A percentile compares a stretch with the other conserved stretches of the same genome.
phyloP scores from a whole-genome alignment of 2,113 vertebrate species.

The Clarias magur region DNA sequence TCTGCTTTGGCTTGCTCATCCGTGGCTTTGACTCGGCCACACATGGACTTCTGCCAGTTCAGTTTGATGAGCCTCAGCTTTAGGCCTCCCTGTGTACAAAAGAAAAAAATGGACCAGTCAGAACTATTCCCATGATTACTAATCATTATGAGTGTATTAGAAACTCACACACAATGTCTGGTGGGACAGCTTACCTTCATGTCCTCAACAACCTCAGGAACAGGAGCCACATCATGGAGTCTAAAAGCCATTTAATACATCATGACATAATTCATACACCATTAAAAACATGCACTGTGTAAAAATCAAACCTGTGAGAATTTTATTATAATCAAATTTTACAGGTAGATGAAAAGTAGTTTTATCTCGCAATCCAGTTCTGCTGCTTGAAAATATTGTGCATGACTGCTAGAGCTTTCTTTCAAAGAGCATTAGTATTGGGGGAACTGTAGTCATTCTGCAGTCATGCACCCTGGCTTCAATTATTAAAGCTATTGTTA shows the following conservation, averaged over 20 bases:
- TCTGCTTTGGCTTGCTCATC: slow-evolving; percentile 71
- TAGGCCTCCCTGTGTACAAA: slow-evolving; percentile 64
- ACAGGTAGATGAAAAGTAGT: not conserved
- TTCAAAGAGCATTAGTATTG: not conserved
- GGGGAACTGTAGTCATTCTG: not conserved
- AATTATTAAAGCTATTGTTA: not conserved
- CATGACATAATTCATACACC: no score
- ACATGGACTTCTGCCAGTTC: slow-evolving; percentile 73
- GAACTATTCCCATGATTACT: not conserved
- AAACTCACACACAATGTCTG: not conserved
- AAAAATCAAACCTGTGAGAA: not conserved
- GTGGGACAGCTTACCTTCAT: slow-evolving; percentile 68
- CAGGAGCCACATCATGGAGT: slow-evolving; percentile 73
- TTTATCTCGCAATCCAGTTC: not conserved
- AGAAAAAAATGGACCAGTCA: not conserved
- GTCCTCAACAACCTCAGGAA: slow-evolving; percentile 72
- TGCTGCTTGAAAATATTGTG: not conserved
- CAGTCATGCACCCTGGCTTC: not conserved
- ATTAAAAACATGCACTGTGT: not conserved
- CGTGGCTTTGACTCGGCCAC: slow-evolving; percentile 58
- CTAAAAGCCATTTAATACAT: slow-evolving; percentile 57
- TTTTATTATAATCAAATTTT: not conserved
- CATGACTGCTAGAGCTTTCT: not conserved
- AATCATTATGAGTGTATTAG: not conserved
- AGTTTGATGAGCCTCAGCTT: slow-evolving; percentile 70